These are phyloP conservation scores for Chymomyza amoena DNA, from an alignment of 2,888 invertebrate species.

Conservation along the genomic window DNA sequence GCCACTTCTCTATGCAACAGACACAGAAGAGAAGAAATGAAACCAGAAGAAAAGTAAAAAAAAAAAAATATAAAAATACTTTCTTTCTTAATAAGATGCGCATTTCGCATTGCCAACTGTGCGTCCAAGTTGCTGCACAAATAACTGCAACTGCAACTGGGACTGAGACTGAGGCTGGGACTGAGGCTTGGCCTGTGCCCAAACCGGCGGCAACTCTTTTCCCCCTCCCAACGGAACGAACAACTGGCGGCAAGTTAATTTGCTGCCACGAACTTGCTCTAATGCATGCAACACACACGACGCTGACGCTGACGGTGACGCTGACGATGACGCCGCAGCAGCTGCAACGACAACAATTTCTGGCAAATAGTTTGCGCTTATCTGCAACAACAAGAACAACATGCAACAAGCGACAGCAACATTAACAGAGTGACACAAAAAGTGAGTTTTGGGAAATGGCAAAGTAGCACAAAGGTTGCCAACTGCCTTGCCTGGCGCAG, in stretches of 20 bases:
- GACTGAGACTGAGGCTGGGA: background rate
- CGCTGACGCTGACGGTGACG: no score
- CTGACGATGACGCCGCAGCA: constrained; percentile 27
- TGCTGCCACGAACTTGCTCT: constrained; percentile 67
- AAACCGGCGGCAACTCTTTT: background rate
- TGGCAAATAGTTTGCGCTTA: constrained; percentile 39
- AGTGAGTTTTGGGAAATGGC: constrained; percentile 72
- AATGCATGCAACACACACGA: constrained; percentile 54
- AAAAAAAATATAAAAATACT: constrained; percentile 66
- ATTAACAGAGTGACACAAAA: constrained; percentile 57
- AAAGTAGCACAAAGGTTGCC: constrained; percentile 71
- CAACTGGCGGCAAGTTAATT: constrained; percentile 54
- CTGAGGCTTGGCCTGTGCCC: background rate
- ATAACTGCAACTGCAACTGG: background rate
- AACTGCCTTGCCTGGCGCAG: constrained; percentile 28
- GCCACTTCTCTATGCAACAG: constrained; percentile 8
- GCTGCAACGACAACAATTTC: constrained; percentile 60
- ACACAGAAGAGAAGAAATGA: constrained; percentile 16
- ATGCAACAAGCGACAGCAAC: constrained; percentile 18
- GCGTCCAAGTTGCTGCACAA: background rate
- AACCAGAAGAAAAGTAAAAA: constrained; percentile 7
- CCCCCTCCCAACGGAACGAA: background rate
- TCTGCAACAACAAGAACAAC: constrained; percentile 16
- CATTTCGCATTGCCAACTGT: constrained; percentile 42
- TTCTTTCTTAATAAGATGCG: constrained; percentile 72